Evolutionary conservation across 1,140 invertebrate species (phyloP).

Genomic region (Leucophenga varia): DNA sequence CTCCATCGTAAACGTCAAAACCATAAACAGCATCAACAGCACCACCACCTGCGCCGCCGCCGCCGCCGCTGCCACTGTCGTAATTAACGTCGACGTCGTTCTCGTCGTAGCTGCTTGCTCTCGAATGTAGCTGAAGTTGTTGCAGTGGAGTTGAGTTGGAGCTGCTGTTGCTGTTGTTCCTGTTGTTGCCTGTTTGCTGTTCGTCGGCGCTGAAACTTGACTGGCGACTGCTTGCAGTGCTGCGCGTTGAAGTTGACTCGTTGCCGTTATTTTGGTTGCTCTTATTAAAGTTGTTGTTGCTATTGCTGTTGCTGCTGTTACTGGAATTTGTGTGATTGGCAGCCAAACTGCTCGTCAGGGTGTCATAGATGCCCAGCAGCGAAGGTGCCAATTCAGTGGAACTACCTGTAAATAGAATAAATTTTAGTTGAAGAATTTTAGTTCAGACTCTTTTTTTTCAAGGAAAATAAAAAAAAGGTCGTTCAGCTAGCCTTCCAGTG

Average conservation of each 20-base stretch:
- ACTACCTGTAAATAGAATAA: constrained; percentile 57
- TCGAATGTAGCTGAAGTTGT: constrained; percentile 18
- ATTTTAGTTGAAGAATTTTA: no score
- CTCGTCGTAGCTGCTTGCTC: constrained; percentile 4
- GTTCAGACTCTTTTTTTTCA: no score
- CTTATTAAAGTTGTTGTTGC: not conserved
- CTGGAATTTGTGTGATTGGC: constrained; percentile 32
- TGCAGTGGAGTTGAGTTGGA: no score
- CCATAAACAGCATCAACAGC: no score
- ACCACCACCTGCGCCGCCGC: no score
- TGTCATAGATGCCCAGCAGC: constrained; percentile 62
- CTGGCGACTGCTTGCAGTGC: constrained; percentile 16
- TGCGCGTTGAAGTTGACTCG: constrained; percentile 11
- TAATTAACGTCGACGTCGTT: not conserved
- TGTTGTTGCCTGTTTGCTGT: constrained; percentile 33
- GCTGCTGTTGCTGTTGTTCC: no score
- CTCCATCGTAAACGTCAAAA: no score
- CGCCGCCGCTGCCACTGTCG: no score
- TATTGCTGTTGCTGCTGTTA: constrained; percentile 28
- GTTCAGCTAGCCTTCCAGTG: no score
- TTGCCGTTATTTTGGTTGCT: constrained; percentile 1
- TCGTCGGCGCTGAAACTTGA: constrained; percentile 31
- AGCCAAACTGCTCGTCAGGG: constrained; percentile 37
- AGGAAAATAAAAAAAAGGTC: no score
- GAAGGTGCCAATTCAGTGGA: constrained; percentile 63